A percentile compares a stretch with the other conserved stretches of the same genome.
These are phyloP conservation scores for Litocranius walleri DNA, from an alignment of 2,113 vertebrate genomes.

Conservation along the genomic window DNA sequence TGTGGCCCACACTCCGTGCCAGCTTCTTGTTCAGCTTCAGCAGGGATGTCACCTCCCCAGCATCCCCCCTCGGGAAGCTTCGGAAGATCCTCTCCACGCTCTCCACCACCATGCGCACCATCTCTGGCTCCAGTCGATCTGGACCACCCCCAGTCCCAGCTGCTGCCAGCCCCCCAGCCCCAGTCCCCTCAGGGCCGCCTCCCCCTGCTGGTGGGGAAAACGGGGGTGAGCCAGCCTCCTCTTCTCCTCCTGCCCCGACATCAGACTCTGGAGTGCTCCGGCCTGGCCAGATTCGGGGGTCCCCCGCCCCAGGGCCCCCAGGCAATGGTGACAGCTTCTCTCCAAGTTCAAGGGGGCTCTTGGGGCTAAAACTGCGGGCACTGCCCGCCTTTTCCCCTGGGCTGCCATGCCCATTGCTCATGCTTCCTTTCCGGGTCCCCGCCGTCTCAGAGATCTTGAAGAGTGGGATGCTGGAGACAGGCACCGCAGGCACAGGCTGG, in stretches of 20 bases:
- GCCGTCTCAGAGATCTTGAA: slow-evolving; percentile 91
- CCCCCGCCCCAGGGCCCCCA: slow-evolving; percentile 69
- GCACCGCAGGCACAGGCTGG: slow-evolving; percentile 89
- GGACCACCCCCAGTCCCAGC: slow-evolving; percentile 83
- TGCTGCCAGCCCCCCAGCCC: slow-evolving; percentile 83
- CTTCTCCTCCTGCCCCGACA: slow-evolving; percentile 80
- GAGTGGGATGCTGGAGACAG: slow-evolving; percentile 90
- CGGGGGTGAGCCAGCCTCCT: slow-evolving; percentile 87
- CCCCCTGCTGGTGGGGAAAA: slow-evolving; percentile 79
- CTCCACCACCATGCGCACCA: slow-evolving; percentile 87
- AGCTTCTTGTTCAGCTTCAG: slow-evolving; percentile 96
- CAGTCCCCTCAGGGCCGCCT: slow-evolving; percentile 74
- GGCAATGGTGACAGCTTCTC: slow-evolving; percentile 89
- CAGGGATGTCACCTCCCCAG: slow-evolving; percentile 86
- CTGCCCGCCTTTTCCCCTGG: slow-evolving; percentile 82
- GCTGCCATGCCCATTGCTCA: slow-evolving; percentile 89
- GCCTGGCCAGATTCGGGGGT: slow-evolving; percentile 81
- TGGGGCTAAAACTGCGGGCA: slow-evolving; percentile 86
- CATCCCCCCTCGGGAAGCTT: slow-evolving; percentile 87
- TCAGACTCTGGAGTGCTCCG: slow-evolving; percentile 90
- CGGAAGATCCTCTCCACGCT: slow-evolving; percentile 90
- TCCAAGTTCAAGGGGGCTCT: slow-evolving; percentile 91
- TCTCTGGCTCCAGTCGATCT: slow-evolving; percentile 87
- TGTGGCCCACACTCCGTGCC: slow-evolving; percentile 93
- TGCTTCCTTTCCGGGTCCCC: slow-evolving; percentile 81